Percentiles rank a stretch among this genome's conserved stretches.
Conservation (phyloP, 2,888 invertebrate genomes). For the Eupithecia abbreviata region DNA sequence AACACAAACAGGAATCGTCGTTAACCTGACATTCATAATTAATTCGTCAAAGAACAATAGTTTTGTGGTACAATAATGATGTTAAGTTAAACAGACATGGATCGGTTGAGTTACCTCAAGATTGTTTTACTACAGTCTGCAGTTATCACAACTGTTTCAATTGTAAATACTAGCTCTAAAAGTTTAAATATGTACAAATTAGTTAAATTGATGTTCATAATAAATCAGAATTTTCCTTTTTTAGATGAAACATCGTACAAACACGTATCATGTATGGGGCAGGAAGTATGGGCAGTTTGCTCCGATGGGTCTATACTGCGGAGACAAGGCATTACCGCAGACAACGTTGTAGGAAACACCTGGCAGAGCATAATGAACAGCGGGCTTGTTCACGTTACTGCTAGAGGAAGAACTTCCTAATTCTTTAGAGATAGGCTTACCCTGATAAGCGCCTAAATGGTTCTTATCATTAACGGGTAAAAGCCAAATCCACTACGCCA, state of each 20-base stretch:
- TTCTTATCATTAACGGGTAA: too few relatives aligned
- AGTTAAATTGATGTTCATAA: too few relatives aligned
- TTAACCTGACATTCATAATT: too few relatives aligned
- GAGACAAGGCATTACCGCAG: slow-evolving; percentile 88
- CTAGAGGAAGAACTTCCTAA: slow-evolving; percentile 56
- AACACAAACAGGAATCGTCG: not conserved
- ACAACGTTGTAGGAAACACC: slow-evolving; percentile 89
- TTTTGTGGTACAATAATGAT: too few relatives aligned
- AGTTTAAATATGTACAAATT: too few relatives aligned
- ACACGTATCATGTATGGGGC: slow-evolving; percentile 87
- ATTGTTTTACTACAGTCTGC: too few relatives aligned
- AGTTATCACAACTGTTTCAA: not conserved
- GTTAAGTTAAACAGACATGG: too few relatives aligned
- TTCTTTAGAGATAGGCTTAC: not conserved
- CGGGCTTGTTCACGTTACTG: slow-evolving; percentile 70
- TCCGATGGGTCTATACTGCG: slow-evolving; percentile 87
- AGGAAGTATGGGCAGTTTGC: slow-evolving; percentile 91
- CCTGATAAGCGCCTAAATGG: too few relatives aligned
- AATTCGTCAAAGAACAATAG: too few relatives aligned
- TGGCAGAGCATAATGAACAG: slow-evolving; percentile 89
- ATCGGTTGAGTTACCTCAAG: too few relatives aligned
- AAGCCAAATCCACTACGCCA: too few relatives aligned
- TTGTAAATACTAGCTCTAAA: not conserved
- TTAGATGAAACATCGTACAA: slow-evolving; percentile 83
- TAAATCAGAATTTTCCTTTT: slow-evolving; percentile 31